These are phyloP conservation scores for Leuciscus waleckii DNA, from an alignment of 2,797 vertebrate species.

Conservation along the genomic window DNA sequence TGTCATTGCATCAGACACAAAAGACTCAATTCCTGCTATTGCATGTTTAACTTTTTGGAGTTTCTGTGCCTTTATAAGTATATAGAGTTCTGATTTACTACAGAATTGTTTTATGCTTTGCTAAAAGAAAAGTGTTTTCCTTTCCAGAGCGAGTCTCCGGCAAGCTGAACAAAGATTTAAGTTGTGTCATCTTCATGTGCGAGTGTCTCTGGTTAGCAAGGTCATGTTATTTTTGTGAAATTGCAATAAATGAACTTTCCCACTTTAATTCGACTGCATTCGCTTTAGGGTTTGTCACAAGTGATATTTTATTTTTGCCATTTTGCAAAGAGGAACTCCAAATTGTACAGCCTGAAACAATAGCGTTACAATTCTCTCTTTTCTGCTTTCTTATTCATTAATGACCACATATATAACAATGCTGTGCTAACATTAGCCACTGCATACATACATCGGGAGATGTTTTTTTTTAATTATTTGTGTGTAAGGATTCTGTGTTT, in stretches of 20 bases:
- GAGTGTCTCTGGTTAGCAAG: neutral
- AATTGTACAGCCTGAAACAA: neutral
- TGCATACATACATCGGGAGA: neutral
- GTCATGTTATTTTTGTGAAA: constrained; percentile 1
- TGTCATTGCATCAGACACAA: neutral
- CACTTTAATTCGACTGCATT: neutral
- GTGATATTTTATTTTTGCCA: neutral
- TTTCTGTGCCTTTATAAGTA: neutral
- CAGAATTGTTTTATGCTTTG: neutral
- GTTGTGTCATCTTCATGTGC: neutral
- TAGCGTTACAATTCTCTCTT: neutral
- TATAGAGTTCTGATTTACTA: neutral
- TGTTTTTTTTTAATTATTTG: neutral
- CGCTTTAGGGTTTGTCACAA: neutral
- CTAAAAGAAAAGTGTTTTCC: neutral
- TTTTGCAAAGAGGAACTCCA: too few relatives aligned
- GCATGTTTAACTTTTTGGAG: neutral
- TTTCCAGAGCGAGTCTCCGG: neutral
- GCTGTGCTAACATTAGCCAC: neutral
- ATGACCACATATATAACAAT: neutral
- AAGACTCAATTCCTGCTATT: neutral
- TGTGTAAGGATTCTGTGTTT: neutral
- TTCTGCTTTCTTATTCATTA: neutral
- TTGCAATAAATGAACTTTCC: neutral
- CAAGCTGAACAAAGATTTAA: neutral